Evolutionary conservation across 2,888 invertebrate genomes (phyloP), one percentile per base, ranked within the genome.

Genomic region (Drosophila neonasuta): DNA sequence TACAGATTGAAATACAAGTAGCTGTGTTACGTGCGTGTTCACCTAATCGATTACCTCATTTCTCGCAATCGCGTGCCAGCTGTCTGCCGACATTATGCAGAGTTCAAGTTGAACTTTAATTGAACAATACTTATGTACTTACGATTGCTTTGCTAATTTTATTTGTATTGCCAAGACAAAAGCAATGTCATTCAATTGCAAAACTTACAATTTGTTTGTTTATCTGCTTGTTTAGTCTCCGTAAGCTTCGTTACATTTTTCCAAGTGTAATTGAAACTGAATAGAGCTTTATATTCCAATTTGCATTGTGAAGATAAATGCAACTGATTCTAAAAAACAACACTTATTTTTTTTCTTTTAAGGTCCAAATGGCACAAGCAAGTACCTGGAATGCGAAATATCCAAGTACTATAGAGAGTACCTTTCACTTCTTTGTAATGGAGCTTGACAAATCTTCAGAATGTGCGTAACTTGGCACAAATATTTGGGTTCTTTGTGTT

Each of bases 21-120:
- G 44, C 13, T 42, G 6, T 36, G 36, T 36, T 36, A 52, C 42
- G 60, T 61, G 68, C 63, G 52, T 68, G 68, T 64, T 64, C 52
- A 51, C 54, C 73, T 69, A 80, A 80, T 80, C 79, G 74, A 74
- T 80, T 84, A 60, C 66, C 63, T 65, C 74, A 79, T 62, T 65
- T 41, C 46, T 41, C 46, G 32, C 42, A 55, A 74, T 85, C 66
- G 85, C 82, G 76, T 81, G 85, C 52, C 56, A 46, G 51, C 51
- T 58, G 34, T 24, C 51, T 58, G 34, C 13, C 42, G 20, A 15
- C 59, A 59, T 45, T 71, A 61, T 15, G 67, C 49, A 20, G 36
- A 73, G 79, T 80, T 84, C 78, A 86, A 86, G 78, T 83, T 83
- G 76, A 86, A 76, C 70, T 76, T 81, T 73, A 86, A 86, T 86